Evolutionary conservation across 2,113 vertebrate species (phyloP).

Genomic region (Elgaria multicarinata): DNA sequence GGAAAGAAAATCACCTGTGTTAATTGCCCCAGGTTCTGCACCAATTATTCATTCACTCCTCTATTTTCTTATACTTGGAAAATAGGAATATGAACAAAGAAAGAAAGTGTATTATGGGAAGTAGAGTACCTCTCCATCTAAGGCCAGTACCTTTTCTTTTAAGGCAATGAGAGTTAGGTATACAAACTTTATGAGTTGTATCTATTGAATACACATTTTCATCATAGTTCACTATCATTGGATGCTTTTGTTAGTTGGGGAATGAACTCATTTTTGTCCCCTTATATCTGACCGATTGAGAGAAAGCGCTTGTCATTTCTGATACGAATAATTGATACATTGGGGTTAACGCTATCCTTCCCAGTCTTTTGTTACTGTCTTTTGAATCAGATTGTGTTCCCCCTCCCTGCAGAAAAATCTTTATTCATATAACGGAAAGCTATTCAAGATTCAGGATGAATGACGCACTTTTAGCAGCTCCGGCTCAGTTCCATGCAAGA

Average conservation of each 20-base stretch:
- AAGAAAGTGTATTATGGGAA: conserved; percentile 30
- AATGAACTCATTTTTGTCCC: neutral
- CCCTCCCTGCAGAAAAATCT: conserved; percentile 51
- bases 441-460: conserved; percentile 23
- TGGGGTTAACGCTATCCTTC: neutral
- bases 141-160: conserved; percentile 7
- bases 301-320: conserved; percentile 55
- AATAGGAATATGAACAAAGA: conserved; percentile 15
- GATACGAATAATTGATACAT: conserved; percentile 26
- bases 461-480: neutral
- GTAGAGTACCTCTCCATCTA: conserved; percentile 39
- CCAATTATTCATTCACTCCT: conserved; percentile 29
- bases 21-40: conserved; percentile 50
- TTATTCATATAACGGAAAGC: conserved; percentile 48
- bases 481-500: neutral
- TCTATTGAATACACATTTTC: conserved; percentile 25
- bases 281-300: neutral
- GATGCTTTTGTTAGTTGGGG: conserved; percentile 2
- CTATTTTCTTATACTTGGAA: conserved; percentile 30
- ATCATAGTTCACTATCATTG: conserved; percentile 30
- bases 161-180: neutral
- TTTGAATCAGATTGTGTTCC: conserved; percentile 47
- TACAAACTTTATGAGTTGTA: conserved; percentile 12
- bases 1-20: neutral
- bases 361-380: conserved; percentile 49